A percentile compares a stretch with the other conserved stretches of the same genome.
These are phyloP conservation scores for Thrips palmi DNA, from an alignment of 1,140 invertebrate species.

Conservation along the genomic window DNA sequence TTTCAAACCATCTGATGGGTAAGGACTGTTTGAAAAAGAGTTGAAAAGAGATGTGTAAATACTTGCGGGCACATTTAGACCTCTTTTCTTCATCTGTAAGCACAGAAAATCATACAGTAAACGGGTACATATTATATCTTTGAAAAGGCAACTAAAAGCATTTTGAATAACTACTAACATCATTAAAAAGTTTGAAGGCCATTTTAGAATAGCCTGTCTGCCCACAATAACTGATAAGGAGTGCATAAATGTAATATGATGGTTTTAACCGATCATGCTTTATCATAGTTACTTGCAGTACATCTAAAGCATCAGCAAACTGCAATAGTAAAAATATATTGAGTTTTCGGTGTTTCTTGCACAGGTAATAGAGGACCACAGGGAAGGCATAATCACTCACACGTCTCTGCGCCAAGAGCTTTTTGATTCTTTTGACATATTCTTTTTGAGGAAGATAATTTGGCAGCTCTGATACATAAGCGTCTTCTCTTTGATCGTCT, in stretches of 20 bases:
- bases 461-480: too few relatives aligned
- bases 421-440: too few relatives aligned
- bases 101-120: constrained; percentile 3
- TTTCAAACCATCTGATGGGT: constrained; percentile 35
- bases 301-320: constrained; percentile 44
- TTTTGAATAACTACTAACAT: constrained; percentile 21
- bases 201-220: constrained; percentile 62
- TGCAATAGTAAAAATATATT: constrained; percentile 13
- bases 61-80: constrained; percentile 39
- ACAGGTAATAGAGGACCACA: too few relatives aligned
- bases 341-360: too few relatives aligned
- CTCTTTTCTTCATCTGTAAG: constrained; percentile 50
- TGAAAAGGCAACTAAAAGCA: background rate
- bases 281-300: constrained; percentile 52
- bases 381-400: too few relatives aligned
- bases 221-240: constrained; percentile 63
- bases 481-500: too few relatives aligned
- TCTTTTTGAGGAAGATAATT: too few relatives aligned
- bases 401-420: too few relatives aligned
- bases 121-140: background rate
- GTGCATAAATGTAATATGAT: constrained; percentile 54
- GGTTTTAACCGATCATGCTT: constrained; percentile 59
- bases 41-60: constrained; percentile 75
- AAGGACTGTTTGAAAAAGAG: constrained; percentile 66
- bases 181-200: constrained; percentile 62